A percentile compares a stretch with the other conserved stretches of the same genome.
phyloP scores from a whole-genome alignment of 2,113 vertebrate genomes.

The Chionomys nivalis region DNA sequence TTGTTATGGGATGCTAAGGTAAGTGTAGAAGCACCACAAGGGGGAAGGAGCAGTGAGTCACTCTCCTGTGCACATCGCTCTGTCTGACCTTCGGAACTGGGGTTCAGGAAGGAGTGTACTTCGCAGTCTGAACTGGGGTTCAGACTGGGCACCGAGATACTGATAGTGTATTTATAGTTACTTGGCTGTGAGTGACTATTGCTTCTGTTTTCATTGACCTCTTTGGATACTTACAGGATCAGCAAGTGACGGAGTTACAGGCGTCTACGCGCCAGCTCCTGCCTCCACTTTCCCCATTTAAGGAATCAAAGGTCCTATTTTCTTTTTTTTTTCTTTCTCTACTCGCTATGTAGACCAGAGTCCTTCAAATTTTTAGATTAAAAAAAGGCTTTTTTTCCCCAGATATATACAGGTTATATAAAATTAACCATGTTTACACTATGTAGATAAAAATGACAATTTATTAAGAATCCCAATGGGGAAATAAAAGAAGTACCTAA shows the following conservation, averaged over 20 bases:
- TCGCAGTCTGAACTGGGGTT: neutral
- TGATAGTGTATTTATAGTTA: neutral
- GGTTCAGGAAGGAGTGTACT: neutral
- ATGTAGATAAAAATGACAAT: slow-evolving; percentile 32
- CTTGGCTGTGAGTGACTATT: neutral
- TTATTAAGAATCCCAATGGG: neutral
- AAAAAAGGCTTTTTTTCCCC: neutral
- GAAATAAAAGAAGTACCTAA: slow-evolving; percentile 8
- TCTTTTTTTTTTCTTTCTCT: too few relatives aligned
- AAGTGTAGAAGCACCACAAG: neutral
- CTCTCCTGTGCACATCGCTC: neutral
- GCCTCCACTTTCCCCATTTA: neutral
- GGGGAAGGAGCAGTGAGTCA: neutral
- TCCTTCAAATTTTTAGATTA: neutral
- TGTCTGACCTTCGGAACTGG: neutral
- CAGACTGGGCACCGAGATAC: neutral
- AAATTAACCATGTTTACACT: neutral
- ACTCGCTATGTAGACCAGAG: too few relatives aligned
- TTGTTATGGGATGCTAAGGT: neutral
- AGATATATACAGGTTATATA: slow-evolving; percentile 3
- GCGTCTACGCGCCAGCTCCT: accelerated
- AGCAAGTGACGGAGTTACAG: neutral
- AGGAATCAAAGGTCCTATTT: neutral
- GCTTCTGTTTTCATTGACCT: neutral
- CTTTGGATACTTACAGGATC: neutral